Conservation (phyloP, 2,113 vertebrate genomes). For the Siphamia tubifer region DNA sequence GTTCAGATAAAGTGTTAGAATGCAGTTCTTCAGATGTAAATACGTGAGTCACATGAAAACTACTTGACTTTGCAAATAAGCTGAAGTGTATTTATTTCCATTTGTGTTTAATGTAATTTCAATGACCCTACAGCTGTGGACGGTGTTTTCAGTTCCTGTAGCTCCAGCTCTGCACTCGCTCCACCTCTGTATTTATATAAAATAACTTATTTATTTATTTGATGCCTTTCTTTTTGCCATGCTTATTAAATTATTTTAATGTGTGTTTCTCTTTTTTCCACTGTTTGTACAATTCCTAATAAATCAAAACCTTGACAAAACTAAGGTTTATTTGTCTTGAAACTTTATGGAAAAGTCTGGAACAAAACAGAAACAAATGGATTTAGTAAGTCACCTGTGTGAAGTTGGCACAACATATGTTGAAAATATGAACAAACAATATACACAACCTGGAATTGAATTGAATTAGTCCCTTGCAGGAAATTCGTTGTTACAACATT, state of each 20-base stretch:
- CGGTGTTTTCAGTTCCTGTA: not conserved
- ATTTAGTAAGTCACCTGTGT: no score
- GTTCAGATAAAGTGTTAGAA: not conserved
- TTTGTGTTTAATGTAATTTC: not conserved
- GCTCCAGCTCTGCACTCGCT: not conserved
- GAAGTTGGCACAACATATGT: no score
- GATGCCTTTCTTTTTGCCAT: conserved; percentile 34
- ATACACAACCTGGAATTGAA: no score
- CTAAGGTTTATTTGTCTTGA: not conserved
- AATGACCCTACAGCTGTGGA: not conserved
- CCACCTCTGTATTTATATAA: conserved; percentile 70
- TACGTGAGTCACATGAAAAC: not conserved
- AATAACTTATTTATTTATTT: conserved; percentile 86
- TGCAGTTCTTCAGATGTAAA: not conserved
- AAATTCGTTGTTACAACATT: no score
- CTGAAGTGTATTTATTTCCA: conserved; percentile 41
- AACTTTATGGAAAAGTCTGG: no score
- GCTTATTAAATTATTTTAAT: conserved; percentile 69
- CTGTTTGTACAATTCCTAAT: conserved; percentile 34
- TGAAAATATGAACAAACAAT: no score
- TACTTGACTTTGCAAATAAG: conserved; percentile 47
- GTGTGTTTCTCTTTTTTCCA: conserved; percentile 4
- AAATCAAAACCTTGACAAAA: conserved; percentile 35
- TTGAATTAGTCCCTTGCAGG: no score
- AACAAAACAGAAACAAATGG: no score